Conservation (phyloP, 2,113 vertebrate genomes). For the Cyanistes caeruleus region DNA sequence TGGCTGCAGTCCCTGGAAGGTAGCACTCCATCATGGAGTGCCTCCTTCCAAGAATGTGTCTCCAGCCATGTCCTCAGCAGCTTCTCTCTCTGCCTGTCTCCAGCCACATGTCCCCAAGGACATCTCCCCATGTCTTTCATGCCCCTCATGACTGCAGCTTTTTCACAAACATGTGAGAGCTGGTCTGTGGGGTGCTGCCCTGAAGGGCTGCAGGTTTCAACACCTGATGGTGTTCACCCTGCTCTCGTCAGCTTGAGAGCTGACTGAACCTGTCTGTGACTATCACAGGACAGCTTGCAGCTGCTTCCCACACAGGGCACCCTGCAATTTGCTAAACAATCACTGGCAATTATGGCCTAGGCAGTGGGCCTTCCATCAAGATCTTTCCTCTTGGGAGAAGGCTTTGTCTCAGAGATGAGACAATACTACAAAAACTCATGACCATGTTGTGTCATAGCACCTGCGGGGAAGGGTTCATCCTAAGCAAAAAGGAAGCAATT, state of each 20-base stretch:
- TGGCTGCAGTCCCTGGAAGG: not conserved
- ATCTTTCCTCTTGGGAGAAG: not conserved
- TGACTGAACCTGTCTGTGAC: not conserved
- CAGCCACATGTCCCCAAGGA: not conserved
- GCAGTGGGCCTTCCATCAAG: not conserved
- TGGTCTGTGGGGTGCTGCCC: not conserved
- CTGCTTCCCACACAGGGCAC: not conserved
- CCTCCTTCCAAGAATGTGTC: not conserved
- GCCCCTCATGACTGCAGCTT: not conserved
- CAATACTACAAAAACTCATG: not conserved
- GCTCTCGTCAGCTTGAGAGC: not conserved
- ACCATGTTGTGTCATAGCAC: not conserved
- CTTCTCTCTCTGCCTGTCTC: not conserved
- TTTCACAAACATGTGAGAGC: not conserved
- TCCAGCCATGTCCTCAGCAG: not conserved
- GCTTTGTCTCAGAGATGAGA: not conserved
- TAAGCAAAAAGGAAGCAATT: not conserved
- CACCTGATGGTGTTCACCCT: not conserved
- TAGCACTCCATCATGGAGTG: accelerated
- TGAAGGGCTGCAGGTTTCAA: not conserved
- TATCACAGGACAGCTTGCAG: not conserved
- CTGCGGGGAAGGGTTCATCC: not conserved
- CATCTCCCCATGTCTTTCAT: not conserved
- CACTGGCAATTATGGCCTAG: not conserved
- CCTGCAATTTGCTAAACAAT: not conserved